Percentiles rank a stretch among this genome's conserved stretches.
These are phyloP conservation scores for Macropodus opercularis DNA, from an alignment of 2,797 vertebrate genomes.

Conservation along the genomic window DNA sequence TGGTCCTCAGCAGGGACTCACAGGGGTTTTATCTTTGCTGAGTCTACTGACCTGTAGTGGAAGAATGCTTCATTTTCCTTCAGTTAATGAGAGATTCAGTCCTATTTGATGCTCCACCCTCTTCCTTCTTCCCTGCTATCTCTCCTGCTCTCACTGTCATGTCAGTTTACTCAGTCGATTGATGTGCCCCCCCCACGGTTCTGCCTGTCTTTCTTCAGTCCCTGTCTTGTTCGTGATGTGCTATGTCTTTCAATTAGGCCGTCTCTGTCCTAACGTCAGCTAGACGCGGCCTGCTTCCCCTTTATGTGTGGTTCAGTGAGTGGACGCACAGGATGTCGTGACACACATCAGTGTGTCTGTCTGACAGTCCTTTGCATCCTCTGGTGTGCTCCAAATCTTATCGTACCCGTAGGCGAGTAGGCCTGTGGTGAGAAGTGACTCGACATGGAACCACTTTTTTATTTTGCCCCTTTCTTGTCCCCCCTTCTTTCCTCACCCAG, in stretches of 20 bases:
- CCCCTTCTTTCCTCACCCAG: slow-evolving; percentile 43
- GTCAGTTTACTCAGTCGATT: slow-evolving; percentile 70
- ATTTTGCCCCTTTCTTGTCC: slow-evolving; percentile 19
- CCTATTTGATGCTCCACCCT: slow-evolving; percentile 31
- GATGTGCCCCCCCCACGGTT: slow-evolving; percentile 52
- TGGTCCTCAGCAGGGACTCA: slow-evolving; percentile 10
- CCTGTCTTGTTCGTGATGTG: slow-evolving; percentile 63
- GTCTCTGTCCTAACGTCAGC: slow-evolving; percentile 47
- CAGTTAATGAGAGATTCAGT: slow-evolving; percentile 30
- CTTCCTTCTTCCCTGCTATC: slow-evolving; percentile 14
- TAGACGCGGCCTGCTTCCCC: slow-evolving; percentile 38
- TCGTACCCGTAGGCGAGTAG: slow-evolving; percentile 11
- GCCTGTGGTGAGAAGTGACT: slow-evolving; percentile 6
- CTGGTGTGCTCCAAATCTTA: slow-evolving; percentile 29
- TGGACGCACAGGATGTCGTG: slow-evolving; percentile 28
- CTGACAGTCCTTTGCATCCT: slow-evolving; percentile 24
- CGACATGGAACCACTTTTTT: slow-evolving; percentile 19
- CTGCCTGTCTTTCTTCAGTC: slow-evolving; percentile 45
- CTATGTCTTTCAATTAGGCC: slow-evolving; percentile 71
- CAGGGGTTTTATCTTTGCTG: slow-evolving; percentile 33
- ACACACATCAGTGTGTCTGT: slow-evolving; percentile 64
- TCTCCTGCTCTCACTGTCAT: slow-evolving; percentile 66
- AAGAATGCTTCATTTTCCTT: slow-evolving; percentile 27
- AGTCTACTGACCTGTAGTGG: slow-evolving; percentile 19
- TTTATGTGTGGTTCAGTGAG: slow-evolving; percentile 27